Evolutionary conservation across 2,797 vertebrate genomes (phyloP), one percentile per base, ranked within the genome.

Genomic region (Aulostomus chinensis): DNA sequence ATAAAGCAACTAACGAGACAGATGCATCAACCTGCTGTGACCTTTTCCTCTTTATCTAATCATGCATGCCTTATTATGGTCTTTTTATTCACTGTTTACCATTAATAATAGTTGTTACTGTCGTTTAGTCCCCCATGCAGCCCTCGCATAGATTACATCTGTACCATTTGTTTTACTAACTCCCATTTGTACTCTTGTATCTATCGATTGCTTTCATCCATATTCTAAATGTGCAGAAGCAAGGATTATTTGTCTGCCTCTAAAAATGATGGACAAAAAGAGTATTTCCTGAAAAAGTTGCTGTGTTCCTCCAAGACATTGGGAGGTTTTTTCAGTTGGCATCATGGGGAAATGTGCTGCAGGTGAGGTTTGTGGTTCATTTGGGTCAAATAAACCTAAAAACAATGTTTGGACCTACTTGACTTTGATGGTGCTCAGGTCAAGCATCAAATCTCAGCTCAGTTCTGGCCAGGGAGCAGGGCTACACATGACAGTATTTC

Each of bases 41-140:
- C 88, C 88, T 86, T 88, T 86, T 68, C 78, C 78, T 86, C 78
- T 84, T 85, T 76, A 86, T 87, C 78, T 88, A 87, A 87, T 87
- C 83, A 86, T 57, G 83, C 83, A 66, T 77, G 77, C 49, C 80
- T 84, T 82, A 83, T 86, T 85, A 82, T 78, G 58, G 70, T 74
- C 72, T 78, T 81, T 85, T 85, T 79, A 87, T 83, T 85, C 80
- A 81, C 69, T 84, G 84, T 84, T 87, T 85, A 84, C 78, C 77
- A 83, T 86, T 87, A 73, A 83, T 80, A 86, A 78, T 80, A 74
- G 67, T 80, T 82, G 80, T 79, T 81, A 65, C 71, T 65, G 63
- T 82, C 76, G 72, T 63, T 43, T 52, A 60, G 53, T 58, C 42
- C 50, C 62, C 73, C 45, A 18, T 73, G 49, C 71, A 68, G 55